Base-by-base conservation (phyloP, 2,888 invertebrate species). In the Eudasyphora cyanicolor region DNA sequence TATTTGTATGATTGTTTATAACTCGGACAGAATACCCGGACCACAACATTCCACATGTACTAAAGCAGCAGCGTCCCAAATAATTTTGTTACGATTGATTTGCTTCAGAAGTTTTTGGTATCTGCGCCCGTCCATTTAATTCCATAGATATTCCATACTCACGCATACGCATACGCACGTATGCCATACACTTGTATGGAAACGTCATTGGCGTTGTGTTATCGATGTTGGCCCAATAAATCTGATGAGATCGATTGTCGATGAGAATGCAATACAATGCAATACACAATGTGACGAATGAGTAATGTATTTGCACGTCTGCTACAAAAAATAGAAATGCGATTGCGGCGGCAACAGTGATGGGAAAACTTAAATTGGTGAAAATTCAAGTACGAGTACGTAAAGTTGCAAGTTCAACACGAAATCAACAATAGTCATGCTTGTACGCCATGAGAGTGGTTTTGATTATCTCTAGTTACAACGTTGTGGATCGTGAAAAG, bases 11-110 rank as follows among this genome's bases (percentile, higher is more conserved):
- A 32, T 77, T 80, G 62, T 51, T 69, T 67, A 80, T 60, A 77
- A 71, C 74, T 83, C 51, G 70, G 45, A 79, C 51, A 76, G 64
- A 51, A 71, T 27, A 2, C 49, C n/a, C 54, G 71, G 12, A 17
- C 21, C 24, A 21, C 67, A 67, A 42, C 42, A 67, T 67, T 64
- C 42, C 42, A 49, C 62, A 75, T 21, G 17, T 5, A 49, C 54
- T 42, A 19, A 32, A 75, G 60, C 24, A 67, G 67, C 51, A 57
- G 32, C n/a, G 78, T 84, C 42, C 75, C 84, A 82, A 84, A 84
- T 78, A 82, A 78, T 79, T 79, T 82, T 82, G 73, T 82, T 78
- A 76, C 81, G 84, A 82, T 84, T 84, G 81, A 78, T 84, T 82
- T 81, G 78, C 67, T 82, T 78, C 81, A 81, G 81, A 83, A 78